Evolutionary conservation across 2,113 vertebrate species (phyloP), one percentile per base, ranked within the genome.

Genomic region (Caracal caracal): DNA sequence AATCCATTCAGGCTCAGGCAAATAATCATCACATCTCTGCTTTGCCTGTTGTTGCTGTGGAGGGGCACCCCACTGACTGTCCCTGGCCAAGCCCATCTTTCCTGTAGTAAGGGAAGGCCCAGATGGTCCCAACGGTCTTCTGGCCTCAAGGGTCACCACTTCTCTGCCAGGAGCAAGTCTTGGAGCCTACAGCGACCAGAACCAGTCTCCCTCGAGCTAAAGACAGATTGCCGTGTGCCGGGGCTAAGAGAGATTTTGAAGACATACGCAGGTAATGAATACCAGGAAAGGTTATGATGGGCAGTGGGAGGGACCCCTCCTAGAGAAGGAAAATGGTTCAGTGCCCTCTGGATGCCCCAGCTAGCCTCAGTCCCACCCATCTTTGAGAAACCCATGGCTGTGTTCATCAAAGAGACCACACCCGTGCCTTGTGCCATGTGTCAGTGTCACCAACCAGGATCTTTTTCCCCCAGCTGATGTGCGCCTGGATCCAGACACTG

Each of bases 401-500:
- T 37, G 7, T 81, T 73, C 70, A 63, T 84, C 61, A 59, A 30
- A 28, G 37, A 65, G 17, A 78, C 5, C 1, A 86, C 19, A 0
- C 56, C 35, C 30, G 0, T 3, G 5, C 47, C 65, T 40, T 24
- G 20, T 65, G 4, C 51, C 19, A 37, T 20, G 6, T 47, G 8
- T 71, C 37, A 47, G 0, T 51, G 15, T 91, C 19, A 33, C 37
- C 81, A 95, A 92, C 59, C 71, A 43, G 51, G 75, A 20, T 87
- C 59, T 88, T 92, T 65, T 75, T 87, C 35, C 78, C 78, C n/a
- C n/a, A 97, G 96, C 83, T 5, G 88, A 98, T 6, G 75, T 98
- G 22, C 51, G 10, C 43, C 96, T 98, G 47, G 98, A 98, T 96
- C 98, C 97, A 73, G 96, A 97, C 40, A 97, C 97, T 1, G 98